These are phyloP conservation scores for Gymnorhina tibicen DNA, from an alignment of 2,113 vertebrate species.

Conservation along the genomic window DNA sequence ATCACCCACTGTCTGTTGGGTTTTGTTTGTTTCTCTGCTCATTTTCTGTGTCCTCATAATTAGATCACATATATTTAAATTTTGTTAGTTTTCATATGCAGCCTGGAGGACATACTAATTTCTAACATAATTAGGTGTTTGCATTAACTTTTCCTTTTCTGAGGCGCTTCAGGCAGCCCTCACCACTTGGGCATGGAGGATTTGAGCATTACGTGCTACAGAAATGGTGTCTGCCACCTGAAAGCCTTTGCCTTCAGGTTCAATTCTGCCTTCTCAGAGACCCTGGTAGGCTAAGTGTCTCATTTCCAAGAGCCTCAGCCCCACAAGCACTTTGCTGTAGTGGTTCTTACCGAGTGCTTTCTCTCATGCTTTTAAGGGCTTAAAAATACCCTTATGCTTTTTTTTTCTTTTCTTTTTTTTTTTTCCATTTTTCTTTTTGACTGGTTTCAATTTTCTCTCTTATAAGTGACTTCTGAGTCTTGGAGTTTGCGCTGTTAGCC, in stretches of 20 bases:
- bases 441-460: neutral
- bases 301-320: neutral
- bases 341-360: neutral
- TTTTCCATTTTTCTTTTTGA: neutral
- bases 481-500: neutral
- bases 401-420: too few species aligned
- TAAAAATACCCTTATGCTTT: neutral
- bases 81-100: neutral
- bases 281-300: neutral
- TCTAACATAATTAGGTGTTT: neutral
- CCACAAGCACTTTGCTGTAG: neutral
- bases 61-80: neutral
- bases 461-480: neutral
- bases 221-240: neutral
- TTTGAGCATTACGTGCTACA: neutral
- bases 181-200: neutral
- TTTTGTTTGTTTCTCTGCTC: neutral
- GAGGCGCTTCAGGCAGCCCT: neutral
- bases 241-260: conserved; percentile 13
- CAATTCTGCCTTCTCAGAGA: neutral
- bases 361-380: neutral
- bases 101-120: neutral
- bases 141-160: neutral
- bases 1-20: neutral
- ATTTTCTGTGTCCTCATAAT: neutral